Conservation (phyloP, 2,888 invertebrate genomes). For the Carabus problematicus region DNA sequence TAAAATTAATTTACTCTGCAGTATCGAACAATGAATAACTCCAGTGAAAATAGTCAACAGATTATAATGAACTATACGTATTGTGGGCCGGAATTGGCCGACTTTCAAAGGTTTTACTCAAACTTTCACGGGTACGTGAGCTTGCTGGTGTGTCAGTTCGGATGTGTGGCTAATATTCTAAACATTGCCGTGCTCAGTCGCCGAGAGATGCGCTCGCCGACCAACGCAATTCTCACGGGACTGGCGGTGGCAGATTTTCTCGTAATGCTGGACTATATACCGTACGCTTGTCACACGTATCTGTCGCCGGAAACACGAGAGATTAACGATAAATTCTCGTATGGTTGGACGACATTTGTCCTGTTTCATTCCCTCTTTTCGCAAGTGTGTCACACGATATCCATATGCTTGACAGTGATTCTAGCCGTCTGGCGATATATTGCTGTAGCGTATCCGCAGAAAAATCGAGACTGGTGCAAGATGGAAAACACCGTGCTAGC, state of each 20-base stretch:
- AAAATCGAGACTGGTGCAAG: constrained; percentile 82
- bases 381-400: constrained; percentile 88
- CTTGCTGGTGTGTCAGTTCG: constrained; percentile 86
- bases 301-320: constrained; percentile 67
- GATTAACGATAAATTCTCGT: constrained; percentile 66
- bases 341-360: constrained; percentile 84
- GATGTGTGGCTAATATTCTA: constrained; percentile 88
- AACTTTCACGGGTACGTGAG: constrained; percentile 85
- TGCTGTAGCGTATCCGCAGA: constrained; percentile 82
- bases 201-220: constrained; percentile 89
- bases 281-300: constrained; percentile 84
- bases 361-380: constrained; percentile 90
- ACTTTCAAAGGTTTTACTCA: constrained; percentile 72
- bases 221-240: constrained; percentile 89
- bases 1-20: not conserved
- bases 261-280: constrained; percentile 95
- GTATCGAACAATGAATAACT: constrained; percentile 29
- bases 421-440: constrained; percentile 93
- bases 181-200: constrained; percentile 90
- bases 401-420: constrained; percentile 91
- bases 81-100: constrained; percentile 59
- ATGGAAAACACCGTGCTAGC: constrained; percentile 78
- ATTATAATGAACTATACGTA: constrained; percentile 14
- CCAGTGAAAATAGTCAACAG: not conserved
- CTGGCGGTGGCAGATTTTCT: constrained; percentile 90